phyloP scores from a whole-genome alignment of 2,113 vertebrate species.

The Dermatemys mawii region DNA sequence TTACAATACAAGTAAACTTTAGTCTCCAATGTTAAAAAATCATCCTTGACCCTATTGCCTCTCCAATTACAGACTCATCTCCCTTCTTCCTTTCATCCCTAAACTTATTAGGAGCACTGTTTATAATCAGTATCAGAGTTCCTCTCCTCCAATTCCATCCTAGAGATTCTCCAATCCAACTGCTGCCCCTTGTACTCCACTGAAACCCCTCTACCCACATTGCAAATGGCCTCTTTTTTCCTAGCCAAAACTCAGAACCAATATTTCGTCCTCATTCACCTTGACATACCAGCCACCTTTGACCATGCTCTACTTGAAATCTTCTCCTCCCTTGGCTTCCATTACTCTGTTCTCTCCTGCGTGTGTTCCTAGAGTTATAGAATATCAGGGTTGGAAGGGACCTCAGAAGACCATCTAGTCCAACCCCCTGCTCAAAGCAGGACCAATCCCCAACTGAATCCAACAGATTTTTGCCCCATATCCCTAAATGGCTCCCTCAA shows the following conservation, averaged over 20 bases:
- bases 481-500: too few relatives aligned
- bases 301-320: background rate
- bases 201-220: background rate
- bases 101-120: background rate
- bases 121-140: accelerated
- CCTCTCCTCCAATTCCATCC: background rate
- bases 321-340: background rate
- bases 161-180: background rate
- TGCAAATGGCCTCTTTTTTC: background rate
- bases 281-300: background rate
- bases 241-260: background rate
- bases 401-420: too few relatives aligned
- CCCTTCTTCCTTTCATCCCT: background rate
- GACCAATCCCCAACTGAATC: too few relatives aligned
- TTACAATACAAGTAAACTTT: background rate
- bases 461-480: too few relatives aligned
- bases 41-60: background rate
- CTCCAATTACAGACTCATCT: background rate
- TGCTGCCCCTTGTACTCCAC: background rate
- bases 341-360: background rate
- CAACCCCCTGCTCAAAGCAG: too few relatives aligned
- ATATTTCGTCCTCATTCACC: background rate
- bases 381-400: too few relatives aligned
- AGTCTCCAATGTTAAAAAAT: background rate
- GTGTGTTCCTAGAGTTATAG: too few relatives aligned